These are phyloP conservation scores for Mesaphorura yosii DNA, from an alignment of 1,140 invertebrate genomes.

Conservation along the genomic window DNA sequence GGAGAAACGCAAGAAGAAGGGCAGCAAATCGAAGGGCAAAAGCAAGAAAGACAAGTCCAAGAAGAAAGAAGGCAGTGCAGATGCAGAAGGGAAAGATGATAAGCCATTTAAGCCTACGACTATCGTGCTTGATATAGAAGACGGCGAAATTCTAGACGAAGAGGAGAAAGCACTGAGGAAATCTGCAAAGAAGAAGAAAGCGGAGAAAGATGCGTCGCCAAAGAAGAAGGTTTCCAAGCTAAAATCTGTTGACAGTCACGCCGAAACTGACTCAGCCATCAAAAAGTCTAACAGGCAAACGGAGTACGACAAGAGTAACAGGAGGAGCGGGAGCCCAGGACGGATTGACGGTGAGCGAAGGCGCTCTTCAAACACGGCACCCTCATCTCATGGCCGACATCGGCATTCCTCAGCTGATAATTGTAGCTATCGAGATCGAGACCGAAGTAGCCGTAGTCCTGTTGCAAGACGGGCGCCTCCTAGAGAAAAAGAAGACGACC, in stretches of 20 bases:
- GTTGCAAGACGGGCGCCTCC: constrained; percentile 31
- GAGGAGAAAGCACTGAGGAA: constrained; percentile 32
- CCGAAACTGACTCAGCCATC: not conserved
- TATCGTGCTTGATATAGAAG: constrained; percentile 30
- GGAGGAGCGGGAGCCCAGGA: not conserved
- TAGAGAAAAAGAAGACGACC: constrained; percentile 32
- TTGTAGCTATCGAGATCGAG: constrained; percentile 32
- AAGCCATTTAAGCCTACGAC: constrained; percentile 3
- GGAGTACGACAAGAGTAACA: not conserved
- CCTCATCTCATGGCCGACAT: too few species aligned
- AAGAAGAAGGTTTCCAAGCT: not conserved
- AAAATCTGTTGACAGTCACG: too few species aligned
- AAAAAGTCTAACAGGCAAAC: not conserved
- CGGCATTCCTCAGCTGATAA: constrained; percentile 13
- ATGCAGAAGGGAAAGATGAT: not conserved
- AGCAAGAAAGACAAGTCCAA: not conserved
- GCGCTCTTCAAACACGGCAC: too few species aligned
- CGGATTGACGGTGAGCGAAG: not conserved
- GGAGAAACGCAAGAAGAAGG: not conserved
- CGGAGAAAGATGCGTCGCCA: constrained; percentile 1
- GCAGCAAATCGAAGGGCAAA: too few species aligned
- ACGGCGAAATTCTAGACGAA: constrained; percentile 31
- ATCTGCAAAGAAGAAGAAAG: constrained; percentile 29
- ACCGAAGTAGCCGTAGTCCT: constrained; percentile 30
- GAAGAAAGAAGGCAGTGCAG: not conserved